Percentiles rank a stretch among this genome's conserved stretches.
Conservation (phyloP, 2,888 invertebrate species). For the Actias luna region DNA sequence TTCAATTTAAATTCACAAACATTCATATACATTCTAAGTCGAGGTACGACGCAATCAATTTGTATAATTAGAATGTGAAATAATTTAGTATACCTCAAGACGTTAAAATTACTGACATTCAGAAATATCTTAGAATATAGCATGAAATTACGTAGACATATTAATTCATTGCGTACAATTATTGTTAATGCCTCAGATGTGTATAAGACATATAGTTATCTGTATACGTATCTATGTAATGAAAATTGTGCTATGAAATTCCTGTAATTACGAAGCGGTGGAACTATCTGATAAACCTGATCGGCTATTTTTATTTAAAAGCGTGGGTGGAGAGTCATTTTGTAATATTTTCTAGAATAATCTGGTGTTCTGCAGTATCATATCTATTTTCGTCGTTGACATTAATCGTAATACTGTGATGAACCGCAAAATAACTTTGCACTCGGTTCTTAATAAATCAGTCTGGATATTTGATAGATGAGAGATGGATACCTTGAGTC, state of each 20-base stretch:
- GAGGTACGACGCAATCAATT: slow-evolving; percentile 5
- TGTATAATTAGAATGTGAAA: slow-evolving; percentile 15
- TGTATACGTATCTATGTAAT: not conserved
- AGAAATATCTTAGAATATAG: slow-evolving; percentile 10
- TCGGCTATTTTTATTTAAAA: slow-evolving; percentile 58
- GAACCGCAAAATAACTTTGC: slow-evolving; percentile 34
- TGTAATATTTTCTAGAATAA: slow-evolving; percentile 42
- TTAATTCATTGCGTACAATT: slow-evolving; percentile 12
- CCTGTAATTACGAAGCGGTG: not conserved
- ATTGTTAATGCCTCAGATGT: slow-evolving; percentile 11
- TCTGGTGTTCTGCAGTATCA: slow-evolving; percentile 57
- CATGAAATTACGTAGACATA: slow-evolving; percentile 5
- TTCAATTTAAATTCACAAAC: not conserved
- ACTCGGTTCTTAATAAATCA: slow-evolving; percentile 32
- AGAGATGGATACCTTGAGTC: slow-evolving; percentile 14
- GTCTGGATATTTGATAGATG: slow-evolving; percentile 10
- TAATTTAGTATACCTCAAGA: slow-evolving; percentile 10
- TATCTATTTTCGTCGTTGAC: slow-evolving; percentile 54
- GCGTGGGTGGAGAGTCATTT: slow-evolving; percentile 45
- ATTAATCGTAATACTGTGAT: slow-evolving; percentile 44
- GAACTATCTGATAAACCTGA: slow-evolving; percentile 35
- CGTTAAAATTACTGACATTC: slow-evolving; percentile 11
- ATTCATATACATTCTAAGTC: not conserved
- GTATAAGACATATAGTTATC: not conserved
- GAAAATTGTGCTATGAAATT: not conserved